Evolutionary conservation across 2,888 invertebrate genomes (phyloP).

Genomic region (Lampropteryx suffumata): DNA sequence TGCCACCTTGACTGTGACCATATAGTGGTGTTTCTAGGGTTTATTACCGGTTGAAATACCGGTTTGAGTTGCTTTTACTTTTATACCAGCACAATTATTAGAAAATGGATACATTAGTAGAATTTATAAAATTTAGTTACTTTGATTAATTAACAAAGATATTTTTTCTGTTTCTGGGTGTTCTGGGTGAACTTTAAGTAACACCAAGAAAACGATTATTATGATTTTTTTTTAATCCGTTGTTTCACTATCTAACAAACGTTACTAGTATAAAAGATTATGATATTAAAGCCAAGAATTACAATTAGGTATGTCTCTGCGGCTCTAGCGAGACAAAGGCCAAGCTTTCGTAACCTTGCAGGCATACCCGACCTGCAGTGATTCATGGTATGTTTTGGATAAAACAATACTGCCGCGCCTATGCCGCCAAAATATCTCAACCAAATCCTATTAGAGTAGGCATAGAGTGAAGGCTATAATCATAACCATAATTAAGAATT

Average conservation of each 20-base stretch:
- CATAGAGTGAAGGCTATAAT: too few species aligned
- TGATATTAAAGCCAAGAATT: slow-evolving; percentile 32
- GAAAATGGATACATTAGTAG: not conserved
- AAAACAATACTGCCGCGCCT: slow-evolving; percentile 18
- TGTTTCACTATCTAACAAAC: too few species aligned
- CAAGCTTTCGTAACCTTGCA: slow-evolving; percentile 60
- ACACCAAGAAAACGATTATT: too few species aligned
- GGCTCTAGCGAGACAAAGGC: slow-evolving; percentile 53
- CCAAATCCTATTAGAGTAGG: not conserved
- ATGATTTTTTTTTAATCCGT: too few species aligned
- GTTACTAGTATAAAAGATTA: too few species aligned
- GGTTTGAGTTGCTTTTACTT: slow-evolving; percentile 16
- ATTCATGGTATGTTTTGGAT: slow-evolving; percentile 39
- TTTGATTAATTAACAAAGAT: too few species aligned
- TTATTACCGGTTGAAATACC: slow-evolving; percentile 1
- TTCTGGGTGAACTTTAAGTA: too few species aligned
- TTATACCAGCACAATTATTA: slow-evolving; percentile 7
- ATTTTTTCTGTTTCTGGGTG: too few species aligned
- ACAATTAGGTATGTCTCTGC: slow-evolving; percentile 32
- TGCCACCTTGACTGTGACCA: slow-evolving; percentile 26
- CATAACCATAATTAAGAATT: too few species aligned
- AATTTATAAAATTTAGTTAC: not conserved
- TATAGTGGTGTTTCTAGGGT: not conserved
- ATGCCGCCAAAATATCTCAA: slow-evolving; percentile 4
- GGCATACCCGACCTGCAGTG: slow-evolving; percentile 42